Evolutionary conservation across 2,888 invertebrate species (phyloP), one percentile per base, ranked within the genome.

Genomic region (Galerucella calmariensis): DNA sequence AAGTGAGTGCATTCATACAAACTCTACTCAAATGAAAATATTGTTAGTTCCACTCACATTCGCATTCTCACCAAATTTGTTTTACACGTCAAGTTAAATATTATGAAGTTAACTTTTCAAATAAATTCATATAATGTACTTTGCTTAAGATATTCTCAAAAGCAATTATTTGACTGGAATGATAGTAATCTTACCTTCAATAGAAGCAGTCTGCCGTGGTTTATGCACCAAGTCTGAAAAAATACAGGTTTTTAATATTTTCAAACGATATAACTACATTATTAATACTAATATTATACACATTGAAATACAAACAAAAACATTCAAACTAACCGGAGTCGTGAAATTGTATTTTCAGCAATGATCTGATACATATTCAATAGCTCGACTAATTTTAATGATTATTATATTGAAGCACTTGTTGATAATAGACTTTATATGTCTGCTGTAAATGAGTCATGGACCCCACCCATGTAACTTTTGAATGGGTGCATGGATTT

Each of bases 151-250:
- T 51, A 41, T 41, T 41, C 8, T 41, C 35, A 41, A 41, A 8
- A 41, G 35, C 35, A 9, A 8, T 59, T 12, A 0, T 14, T 11
- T 2, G 2, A 20, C 8, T 41, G 8, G 8, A 41, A 41, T 41
- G 35, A 8, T 41, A 41, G 35, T 41, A 8, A n/a, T 5, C 61
- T 76, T 72, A 76, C 76, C 76, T 74, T 76, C 76, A 27, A 74
- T 72, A 59, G 75, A 67, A 24, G 74, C 66, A 59, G 69, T 76
- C 48, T 74, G 73, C 16, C 72, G 62, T 14, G 76, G 76, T 74
- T 76, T 76, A 65, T 76, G 70, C 53, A 76, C 72, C 44, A 76
- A 66, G 74, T 76, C 76, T 76, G 74, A 72, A 76, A 76, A 53
- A 74, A 66, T 1, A 56, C 2, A 56, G 1, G n/a, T 16, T 56